Evolutionary conservation across 1,140 invertebrate genomes (phyloP), one percentile per base, ranked within the genome.

Genomic region (Hypsibius dujardini): DNA sequence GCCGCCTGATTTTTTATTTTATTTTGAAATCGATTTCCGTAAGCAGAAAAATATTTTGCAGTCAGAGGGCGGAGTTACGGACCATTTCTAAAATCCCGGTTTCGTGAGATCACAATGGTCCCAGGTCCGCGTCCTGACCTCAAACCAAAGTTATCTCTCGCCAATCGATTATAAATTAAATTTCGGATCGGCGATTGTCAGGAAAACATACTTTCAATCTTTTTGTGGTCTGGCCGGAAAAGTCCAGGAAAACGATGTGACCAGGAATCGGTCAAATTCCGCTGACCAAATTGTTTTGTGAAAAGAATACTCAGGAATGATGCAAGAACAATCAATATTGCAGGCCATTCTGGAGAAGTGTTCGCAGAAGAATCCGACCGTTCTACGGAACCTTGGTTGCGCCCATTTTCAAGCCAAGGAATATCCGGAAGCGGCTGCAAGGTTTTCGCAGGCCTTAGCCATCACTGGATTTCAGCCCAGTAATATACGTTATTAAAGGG

Each of bases 391-490:
- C 59, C 73, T 75, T 70, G 70, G 47, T 73, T 73, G 71, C 46
- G 71, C 73, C 71, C 67, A 74, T 73, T 80, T 80, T 71, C 75
- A 89, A 86, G 90, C 92, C 79, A 86, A 85, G 62, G 82, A 87
- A 72, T 97, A 88, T 77, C 90, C 95, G 76, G 90, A 92, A 77
- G 93, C 95, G 1, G 84, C 95, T 71, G 87, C 88, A 76, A 92
- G 95, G 78, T 98, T 98, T 80, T 85, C 84, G n/a, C 85, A 84
- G 70, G 90, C 92, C 14, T 83, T 95, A 62, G 90, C 92, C 79
- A 86, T 90, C 59, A 83, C 87, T 69, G 92, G 92, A 15, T 93
- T 91, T 77, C 88, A 88, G 76, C 88, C 91, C 1, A 87, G 75
- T 76, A 73, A 74, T 28, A 28, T 28, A 28, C 28, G 28, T 28